A percentile compares a stretch with the other conserved stretches of the same genome.
These are phyloP conservation scores for Ceraclea dissimilis DNA, from an alignment of 2,888 invertebrate genomes.

Conservation along the genomic window DNA sequence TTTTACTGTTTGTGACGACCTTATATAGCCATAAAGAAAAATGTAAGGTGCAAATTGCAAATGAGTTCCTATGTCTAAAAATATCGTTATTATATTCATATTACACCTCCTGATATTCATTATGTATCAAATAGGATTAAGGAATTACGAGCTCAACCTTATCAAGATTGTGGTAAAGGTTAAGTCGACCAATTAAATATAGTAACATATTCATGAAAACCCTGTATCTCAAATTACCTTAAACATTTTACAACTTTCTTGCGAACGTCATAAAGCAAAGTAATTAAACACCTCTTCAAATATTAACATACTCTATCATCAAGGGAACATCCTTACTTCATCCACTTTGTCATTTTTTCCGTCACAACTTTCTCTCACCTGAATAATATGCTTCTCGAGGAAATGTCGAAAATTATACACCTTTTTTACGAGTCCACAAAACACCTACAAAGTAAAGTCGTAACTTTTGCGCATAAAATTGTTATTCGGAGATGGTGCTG, in stretches of 20 bases:
- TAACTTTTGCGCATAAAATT: constrained; percentile 22
- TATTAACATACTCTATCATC: constrained; percentile 13
- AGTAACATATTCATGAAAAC: too few relatives aligned
- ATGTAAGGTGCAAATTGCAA: too few relatives aligned
- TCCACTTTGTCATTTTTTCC: constrained; percentile 2
- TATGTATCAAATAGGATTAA: too few relatives aligned
- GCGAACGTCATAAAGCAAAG: constrained; percentile 14
- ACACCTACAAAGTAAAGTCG: constrained; percentile 22
- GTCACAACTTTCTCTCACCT: constrained; percentile 18
- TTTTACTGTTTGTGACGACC: too few relatives aligned
- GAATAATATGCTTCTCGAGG: constrained; percentile 5
- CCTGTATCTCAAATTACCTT: constrained; percentile 3
- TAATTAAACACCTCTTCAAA: constrained; percentile 23
- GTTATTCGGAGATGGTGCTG: constrained; percentile 14
- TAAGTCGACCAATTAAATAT: too few relatives aligned
- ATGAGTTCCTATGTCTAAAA: too few relatives aligned
- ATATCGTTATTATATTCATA: too few relatives aligned
- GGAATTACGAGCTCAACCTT: too few relatives aligned
- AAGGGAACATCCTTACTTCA: neutral
- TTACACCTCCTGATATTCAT: too few relatives aligned
- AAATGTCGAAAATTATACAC: constrained; percentile 19
- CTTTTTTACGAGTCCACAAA: constrained; percentile 23
- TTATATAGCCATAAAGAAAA: too few relatives aligned
- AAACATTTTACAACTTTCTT: constrained; percentile 22
- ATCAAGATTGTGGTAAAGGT: too few relatives aligned